These are phyloP conservation scores for Andrena flavipes DNA, from an alignment of 2,888 invertebrate genomes.

Conservation along the genomic window DNA sequence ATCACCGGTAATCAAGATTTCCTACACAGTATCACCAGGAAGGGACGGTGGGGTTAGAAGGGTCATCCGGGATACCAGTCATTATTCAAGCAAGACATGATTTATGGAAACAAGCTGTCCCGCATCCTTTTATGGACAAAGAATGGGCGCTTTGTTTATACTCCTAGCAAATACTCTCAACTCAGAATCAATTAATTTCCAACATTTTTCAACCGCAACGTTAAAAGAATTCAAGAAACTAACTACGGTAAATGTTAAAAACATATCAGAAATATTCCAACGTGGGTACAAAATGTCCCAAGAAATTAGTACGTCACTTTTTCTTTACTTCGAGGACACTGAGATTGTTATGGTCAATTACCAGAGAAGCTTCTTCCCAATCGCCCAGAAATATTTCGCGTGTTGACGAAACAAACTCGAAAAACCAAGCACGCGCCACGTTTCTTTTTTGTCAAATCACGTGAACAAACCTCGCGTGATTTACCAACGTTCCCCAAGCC, in stretches of 20 bases:
- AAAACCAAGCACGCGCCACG: background rate
- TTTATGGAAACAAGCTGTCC: constrained; percentile 65
- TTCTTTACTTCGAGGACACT: background rate
- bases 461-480: constrained; percentile 1
- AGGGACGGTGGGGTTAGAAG: constrained; percentile 42
- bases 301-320: background rate
- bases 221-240: background rate
- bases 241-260: no score
- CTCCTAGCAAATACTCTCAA: background rate
- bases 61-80: constrained; percentile 43
- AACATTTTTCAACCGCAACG: background rate
- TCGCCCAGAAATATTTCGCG: background rate
- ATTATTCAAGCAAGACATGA: constrained; percentile 72
- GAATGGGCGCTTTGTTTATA: constrained; percentile 6
- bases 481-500: constrained; percentile 40
- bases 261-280: no score
- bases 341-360: background rate
- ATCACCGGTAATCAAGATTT: constrained; percentile 53
- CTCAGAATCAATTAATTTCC: background rate
- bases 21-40: constrained; percentile 32
- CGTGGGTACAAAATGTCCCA: no score
- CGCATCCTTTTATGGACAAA: constrained; percentile 36
- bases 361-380: background rate
- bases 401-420: constrained; percentile 18
- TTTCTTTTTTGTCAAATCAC: background rate